Base-by-base conservation (phyloP, 2,113 vertebrate genomes). In the Ornithorhynchus anatinus region DNA sequence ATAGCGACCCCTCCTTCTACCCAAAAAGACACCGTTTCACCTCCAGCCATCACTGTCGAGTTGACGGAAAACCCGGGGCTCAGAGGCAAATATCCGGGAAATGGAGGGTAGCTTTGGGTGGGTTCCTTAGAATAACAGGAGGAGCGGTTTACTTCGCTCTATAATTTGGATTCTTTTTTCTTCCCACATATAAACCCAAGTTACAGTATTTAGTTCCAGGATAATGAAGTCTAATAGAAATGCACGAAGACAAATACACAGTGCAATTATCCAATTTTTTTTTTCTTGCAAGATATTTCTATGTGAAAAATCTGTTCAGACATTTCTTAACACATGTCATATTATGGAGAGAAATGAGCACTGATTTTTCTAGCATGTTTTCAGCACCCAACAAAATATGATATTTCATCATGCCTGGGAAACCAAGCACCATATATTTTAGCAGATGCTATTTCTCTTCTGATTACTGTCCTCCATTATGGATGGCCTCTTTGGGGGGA, bases 1-100 rank as follows among this genome's bases (percentile, higher is more conserved):
- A 44, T 83, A 80, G 54, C n/a, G n/a, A 85, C 81, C 80, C 67
- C 66, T 68, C 70, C 79, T 78, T 86, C 47, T 79, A 71, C 66
- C 82, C 79, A 71, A 77, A 86, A 88, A 75, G 74, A 86, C 69
- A 72, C 58, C 48, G 40, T 38, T 54, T 61, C 67, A 75, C 82
- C 79, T 79, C 33, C 44, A 90, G 92, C 89, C 86, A 89, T 92
- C 88, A 89, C 71, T 70, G 84, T 84, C 75, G 69, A 2, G 72
- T 80, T 89, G 89, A 92, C 90, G 82, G 77, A 92, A 89, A 87
- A 52, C 68, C 78, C 84, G 72, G 64, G 90, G 90, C 89, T 88
- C 80, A 73, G 75, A 87, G 86, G 87, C 68, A 89, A 91, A 89
- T 66, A 86, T 72, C 51, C 81, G 27, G 37, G 52, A 81, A 56